Percentiles rank a stretch among this genome's conserved stretches.
phyloP scores from a whole-genome alignment of 2,113 vertebrate genomes.

The Philantomba maxwellii region DNA sequence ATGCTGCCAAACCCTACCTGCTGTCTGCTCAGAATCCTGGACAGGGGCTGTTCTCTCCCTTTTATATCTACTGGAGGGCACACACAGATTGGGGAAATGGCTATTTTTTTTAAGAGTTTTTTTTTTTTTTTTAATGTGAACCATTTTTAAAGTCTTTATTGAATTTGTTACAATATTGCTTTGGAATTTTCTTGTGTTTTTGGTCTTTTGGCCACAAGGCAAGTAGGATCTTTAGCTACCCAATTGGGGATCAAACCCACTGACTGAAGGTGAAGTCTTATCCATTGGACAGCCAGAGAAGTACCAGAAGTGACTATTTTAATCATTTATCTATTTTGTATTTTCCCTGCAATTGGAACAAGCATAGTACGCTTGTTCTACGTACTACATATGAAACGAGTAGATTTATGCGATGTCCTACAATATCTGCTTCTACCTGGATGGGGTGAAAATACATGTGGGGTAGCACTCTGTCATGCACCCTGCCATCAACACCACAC shows the following conservation, averaged over 20 bases:
- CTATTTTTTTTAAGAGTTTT: not conserved
- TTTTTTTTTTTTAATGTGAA: not conserved
- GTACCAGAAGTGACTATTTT: not conserved
- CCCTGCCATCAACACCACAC: accelerated
- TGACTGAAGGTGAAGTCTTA: not conserved
- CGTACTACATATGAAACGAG: accelerated
- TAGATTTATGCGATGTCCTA: too few relatives aligned
- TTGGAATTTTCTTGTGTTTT: not conserved
- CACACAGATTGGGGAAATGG: not conserved
- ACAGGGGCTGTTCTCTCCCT: too few relatives aligned
- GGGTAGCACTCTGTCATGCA: accelerated
- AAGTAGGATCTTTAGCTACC: not conserved
- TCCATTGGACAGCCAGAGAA: not conserved
- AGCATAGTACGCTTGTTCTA: accelerated
- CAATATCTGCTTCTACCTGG: not conserved
- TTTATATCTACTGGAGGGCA: not conserved
- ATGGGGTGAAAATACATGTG: too few relatives aligned
- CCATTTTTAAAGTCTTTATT: not conserved
- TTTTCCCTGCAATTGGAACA: too few relatives aligned
- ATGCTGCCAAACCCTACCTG: accelerated
- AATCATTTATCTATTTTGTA: too few relatives aligned
- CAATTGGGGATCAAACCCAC: not conserved
- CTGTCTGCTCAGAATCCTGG: not conserved
- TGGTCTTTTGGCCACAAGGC: not conserved
- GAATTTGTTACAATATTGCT: not conserved